Conservation (phyloP, 2,888 invertebrate species). For the Yponomeuta cagnagella region DNA sequence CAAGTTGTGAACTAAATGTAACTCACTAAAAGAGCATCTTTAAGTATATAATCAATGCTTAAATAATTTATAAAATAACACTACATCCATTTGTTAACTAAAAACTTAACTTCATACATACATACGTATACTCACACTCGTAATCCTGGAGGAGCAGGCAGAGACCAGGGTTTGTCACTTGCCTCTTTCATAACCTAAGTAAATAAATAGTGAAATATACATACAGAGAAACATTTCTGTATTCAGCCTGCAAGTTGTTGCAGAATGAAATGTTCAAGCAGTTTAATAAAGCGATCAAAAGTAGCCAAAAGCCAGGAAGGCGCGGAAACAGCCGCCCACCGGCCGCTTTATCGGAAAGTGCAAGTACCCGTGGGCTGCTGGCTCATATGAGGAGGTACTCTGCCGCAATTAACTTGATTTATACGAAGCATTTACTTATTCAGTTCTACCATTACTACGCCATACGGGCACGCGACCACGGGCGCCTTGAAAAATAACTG, state of each 20-base stretch:
- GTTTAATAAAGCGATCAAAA: constrained; percentile 12
- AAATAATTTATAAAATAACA: no score
- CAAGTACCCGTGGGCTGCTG: constrained; percentile 18
- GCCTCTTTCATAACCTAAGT: no score
- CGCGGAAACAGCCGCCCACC: constrained; percentile 15
- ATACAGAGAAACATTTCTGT: neutral
- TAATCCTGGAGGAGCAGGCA: no score
- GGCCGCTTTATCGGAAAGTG: constrained; percentile 17
- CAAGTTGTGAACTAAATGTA: no score
- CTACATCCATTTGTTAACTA: no score
- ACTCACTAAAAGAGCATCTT: no score
- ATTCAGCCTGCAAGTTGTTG: neutral
- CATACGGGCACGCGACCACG: constrained; percentile 50
- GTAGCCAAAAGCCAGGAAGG: constrained; percentile 11
- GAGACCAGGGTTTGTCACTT: no score
- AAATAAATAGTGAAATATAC: no score
- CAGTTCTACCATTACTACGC: constrained; percentile 63
- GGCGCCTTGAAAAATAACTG: constrained; percentile 33
- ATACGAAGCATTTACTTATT: constrained; percentile 72
- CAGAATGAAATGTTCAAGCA: neutral
- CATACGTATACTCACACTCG: no score
- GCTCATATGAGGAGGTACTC: constrained; percentile 66
- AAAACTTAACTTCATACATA: no score
- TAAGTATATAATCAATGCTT: no score
- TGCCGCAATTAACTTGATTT: constrained; percentile 75